A percentile compares a stretch with the other conserved stretches of the same genome.
Evolutionary conservation across 2,888 invertebrate species (phyloP).

Genomic region (Oligia fasciuncula): DNA sequence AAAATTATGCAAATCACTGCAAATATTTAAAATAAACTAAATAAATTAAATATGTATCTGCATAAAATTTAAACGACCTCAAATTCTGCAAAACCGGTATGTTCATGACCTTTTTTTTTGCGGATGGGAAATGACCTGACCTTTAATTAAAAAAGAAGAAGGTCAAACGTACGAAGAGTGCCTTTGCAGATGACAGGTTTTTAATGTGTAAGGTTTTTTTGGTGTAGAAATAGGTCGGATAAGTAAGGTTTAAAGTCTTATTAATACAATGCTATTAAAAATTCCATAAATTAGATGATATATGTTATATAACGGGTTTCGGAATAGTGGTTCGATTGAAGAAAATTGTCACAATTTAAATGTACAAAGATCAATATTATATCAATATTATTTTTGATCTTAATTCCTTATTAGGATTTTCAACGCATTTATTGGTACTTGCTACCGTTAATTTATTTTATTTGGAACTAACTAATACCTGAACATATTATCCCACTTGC

Average conservation of each 20-base stretch:
- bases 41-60: conserved; percentile 24
- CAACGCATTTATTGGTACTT: too few species aligned
- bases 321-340: not conserved
- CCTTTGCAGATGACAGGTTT: conserved; percentile 46
- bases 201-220: not conserved
- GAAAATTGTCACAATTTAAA: not conserved
- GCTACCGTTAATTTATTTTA: not conserved
- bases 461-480: not conserved
- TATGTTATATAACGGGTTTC: not conserved
- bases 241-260: not conserved
- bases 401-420: not conserved
- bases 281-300: not conserved
- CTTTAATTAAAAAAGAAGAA: conserved; percentile 36
- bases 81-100: conserved; percentile 26
- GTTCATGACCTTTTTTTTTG: not conserved
- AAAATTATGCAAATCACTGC: conserved; percentile 17
- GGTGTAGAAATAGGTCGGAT: conserved; percentile 9
- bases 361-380: not conserved
- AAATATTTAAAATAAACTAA: conserved; percentile 14
- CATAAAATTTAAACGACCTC: conserved; percentile 26
- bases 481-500: not conserved
- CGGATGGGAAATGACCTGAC: conserved; percentile 1
- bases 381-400: not conserved
- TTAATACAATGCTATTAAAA: not conserved
- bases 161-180: conserved; percentile 31